These are phyloP conservation scores for Drosophila subsilvestris DNA, from an alignment of 2,888 invertebrate species.

Conservation along the genomic window DNA sequence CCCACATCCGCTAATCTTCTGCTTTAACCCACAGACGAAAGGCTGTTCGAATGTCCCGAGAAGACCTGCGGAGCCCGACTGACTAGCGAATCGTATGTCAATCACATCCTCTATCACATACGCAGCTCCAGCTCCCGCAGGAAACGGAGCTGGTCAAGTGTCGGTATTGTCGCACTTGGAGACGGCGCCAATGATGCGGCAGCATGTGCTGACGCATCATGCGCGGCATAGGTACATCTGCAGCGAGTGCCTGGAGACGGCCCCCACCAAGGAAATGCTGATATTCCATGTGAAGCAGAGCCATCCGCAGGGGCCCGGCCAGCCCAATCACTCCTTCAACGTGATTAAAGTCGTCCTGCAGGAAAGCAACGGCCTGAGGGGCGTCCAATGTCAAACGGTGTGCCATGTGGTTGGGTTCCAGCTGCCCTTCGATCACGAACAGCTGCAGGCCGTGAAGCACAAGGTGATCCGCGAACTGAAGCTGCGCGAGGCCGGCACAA, in stretches of 20 bases:
- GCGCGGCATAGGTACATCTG: slow-evolving; percentile 86
- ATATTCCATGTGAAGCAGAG: slow-evolving; percentile 85
- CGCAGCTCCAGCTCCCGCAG: slow-evolving; percentile 34
- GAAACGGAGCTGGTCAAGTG: slow-evolving; percentile 44
- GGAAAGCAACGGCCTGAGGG: background rate
- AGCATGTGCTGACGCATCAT: slow-evolving; percentile 87
- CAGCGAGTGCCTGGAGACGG: slow-evolving; percentile 85
- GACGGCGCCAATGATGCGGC: slow-evolving; percentile 82
- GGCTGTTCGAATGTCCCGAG: slow-evolving; percentile 69
- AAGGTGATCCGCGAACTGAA: slow-evolving; percentile 68
- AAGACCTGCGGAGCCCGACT: slow-evolving; percentile 63
- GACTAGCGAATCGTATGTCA: slow-evolving; percentile 61
- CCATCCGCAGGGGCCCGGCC: slow-evolving; percentile 84
- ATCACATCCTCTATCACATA: slow-evolving; percentile 71
- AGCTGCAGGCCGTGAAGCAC: slow-evolving; percentile 56
- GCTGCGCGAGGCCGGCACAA: slow-evolving; percentile 63
- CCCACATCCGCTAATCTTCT: background rate
- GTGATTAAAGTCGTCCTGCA: slow-evolving; percentile 14
- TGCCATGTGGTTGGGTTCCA: slow-evolving; percentile 52
- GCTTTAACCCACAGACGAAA: slow-evolving; percentile 49
- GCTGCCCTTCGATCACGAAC: slow-evolving; percentile 69
- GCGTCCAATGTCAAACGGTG: slow-evolving; percentile 84
- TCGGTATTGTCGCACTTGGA: slow-evolving; percentile 71
- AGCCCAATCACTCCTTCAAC: slow-evolving; percentile 47
- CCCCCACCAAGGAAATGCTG: slow-evolving; percentile 71